These are phyloP conservation scores for Tenthredo amoena DNA, from an alignment of 2,888 invertebrate genomes.

Conservation along the genomic window DNA sequence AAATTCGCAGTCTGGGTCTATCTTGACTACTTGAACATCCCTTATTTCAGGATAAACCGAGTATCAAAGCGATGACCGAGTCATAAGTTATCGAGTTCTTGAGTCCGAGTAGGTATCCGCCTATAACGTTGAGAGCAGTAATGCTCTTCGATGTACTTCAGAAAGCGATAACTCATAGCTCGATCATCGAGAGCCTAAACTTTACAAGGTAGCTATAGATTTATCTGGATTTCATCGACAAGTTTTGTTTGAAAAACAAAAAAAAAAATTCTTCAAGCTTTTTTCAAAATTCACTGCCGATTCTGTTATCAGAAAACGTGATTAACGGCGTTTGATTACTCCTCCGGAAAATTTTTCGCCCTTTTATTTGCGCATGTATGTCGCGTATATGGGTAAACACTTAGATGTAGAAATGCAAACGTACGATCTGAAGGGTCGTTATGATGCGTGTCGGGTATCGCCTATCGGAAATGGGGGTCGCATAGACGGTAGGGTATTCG, in stretches of 20 bases:
- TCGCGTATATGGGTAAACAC: not conserved
- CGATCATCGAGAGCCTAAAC: not conserved
- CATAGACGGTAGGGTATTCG: not conserved
- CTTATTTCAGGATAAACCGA: not conserved
- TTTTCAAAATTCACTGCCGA: no score
- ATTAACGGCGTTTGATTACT: not conserved
- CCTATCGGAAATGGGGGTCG: conserved; percentile 24
- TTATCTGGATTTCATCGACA: not conserved
- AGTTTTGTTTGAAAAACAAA: not conserved
- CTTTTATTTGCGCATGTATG: not conserved
- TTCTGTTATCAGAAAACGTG: not conserved
- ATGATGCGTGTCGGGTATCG: conserved; percentile 13
- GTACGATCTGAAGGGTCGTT: conserved; percentile 24
- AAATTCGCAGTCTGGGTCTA: not conserved
- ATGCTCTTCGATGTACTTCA: not conserved
- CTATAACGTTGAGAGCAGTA: conserved; percentile 18
- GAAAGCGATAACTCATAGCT: not conserved
- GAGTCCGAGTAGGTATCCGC: conserved; percentile 4
- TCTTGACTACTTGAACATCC: not conserved
- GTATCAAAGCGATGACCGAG: conserved; percentile 3
- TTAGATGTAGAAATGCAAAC: not conserved
- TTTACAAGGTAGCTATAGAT: not conserved
- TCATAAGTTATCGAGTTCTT: conserved; percentile 4
- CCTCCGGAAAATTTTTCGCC: not conserved
- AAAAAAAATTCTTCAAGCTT: not conserved